phyloP scores from a whole-genome alignment of 2,113 vertebrate genomes.

The Apteryx mantelli region DNA sequence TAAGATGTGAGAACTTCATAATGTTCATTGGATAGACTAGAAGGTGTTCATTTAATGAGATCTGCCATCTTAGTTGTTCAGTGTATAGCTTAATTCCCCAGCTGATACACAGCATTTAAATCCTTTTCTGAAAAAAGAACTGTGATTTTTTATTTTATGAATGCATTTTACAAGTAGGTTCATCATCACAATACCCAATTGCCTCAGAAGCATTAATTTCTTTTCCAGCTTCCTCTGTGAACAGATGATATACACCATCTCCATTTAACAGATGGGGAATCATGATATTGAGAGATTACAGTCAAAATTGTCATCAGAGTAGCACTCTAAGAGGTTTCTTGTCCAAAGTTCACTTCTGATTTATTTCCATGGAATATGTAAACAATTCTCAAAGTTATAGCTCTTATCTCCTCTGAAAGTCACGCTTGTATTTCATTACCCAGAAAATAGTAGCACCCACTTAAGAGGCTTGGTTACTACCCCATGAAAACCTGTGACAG shows the following conservation, averaged over 20 bases:
- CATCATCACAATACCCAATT: neutral
- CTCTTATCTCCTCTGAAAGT: neutral
- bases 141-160: neutral
- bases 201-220: neutral
- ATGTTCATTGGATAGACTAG: neutral
- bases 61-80: neutral
- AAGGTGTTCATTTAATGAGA: neutral
- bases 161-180: neutral
- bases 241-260: neutral
- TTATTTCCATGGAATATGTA: neutral
- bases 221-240: neutral
- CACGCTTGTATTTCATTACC: neutral
- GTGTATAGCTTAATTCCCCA: neutral
- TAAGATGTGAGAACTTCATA: neutral
- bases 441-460: neutral
- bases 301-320: neutral
- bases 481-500: neutral
- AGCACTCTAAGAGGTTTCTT: neutral
- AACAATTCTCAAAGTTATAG: neutral
- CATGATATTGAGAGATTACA: neutral
- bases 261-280: neutral
- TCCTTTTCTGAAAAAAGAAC: neutral
- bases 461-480: neutral
- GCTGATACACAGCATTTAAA: neutral
- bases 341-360: neutral